Evolutionary conservation across 2,113 vertebrate genomes (phyloP).

Genomic region (human): DNA sequence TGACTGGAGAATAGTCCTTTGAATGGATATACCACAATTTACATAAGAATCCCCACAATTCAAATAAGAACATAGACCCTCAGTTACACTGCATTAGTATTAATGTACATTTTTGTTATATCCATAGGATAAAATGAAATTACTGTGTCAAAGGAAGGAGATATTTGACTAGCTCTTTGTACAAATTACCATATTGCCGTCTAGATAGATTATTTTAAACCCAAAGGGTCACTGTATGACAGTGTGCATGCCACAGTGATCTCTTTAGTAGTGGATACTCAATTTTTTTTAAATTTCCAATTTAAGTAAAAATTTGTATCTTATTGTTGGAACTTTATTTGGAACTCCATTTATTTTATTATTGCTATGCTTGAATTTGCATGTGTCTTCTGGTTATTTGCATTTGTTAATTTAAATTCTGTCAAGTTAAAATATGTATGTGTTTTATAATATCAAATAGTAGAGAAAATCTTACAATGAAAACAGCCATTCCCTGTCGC

Average conservation of each 20-base stretch:
- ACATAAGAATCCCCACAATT: not conserved
- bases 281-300: not conserved
- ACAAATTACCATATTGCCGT: not conserved
- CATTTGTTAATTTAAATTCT: conserved; percentile 17
- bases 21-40: conserved; percentile 8
- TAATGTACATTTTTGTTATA: not conserved
- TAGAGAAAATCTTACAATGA: not conserved
- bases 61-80: not conserved
- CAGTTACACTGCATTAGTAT: conserved; percentile 1
- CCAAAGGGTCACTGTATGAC: not conserved
- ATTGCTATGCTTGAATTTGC: not conserved
- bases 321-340: not conserved
- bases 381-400: not conserved
- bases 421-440: not conserved
- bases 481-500: not conserved
- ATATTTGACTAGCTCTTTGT: not conserved
- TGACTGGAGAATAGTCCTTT: not conserved
- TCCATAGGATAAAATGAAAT: conserved; percentile 10
- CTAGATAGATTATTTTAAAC: not conserved
- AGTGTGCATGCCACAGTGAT: not conserved
- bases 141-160: not conserved
- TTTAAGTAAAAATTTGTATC: conserved; percentile 28
- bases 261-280: not conserved
- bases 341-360: conserved; percentile 13
- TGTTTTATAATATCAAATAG: conserved; percentile 20